These are phyloP conservation scores for Macrostomum cliftonense DNA, from an alignment of 2,888 invertebrate species.

Conservation along the genomic window DNA sequence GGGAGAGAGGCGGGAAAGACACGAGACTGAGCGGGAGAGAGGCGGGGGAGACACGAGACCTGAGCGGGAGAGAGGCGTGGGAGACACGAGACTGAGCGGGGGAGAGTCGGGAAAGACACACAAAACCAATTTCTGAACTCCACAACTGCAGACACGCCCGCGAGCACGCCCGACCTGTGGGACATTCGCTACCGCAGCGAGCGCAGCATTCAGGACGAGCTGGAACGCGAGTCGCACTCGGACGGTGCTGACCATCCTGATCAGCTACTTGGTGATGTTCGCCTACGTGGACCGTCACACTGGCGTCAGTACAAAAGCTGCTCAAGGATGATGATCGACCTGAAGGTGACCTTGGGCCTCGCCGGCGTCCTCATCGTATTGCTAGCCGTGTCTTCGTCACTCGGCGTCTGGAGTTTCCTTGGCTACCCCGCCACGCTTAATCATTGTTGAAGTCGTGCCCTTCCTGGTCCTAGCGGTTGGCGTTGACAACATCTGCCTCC, in stretches of 20 bases:
- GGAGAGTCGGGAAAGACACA: no score
- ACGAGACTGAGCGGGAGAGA: no score
- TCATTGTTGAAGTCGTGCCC: conserved; percentile 83
- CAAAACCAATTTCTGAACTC: no score
- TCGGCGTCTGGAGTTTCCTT: conserved; percentile 66
- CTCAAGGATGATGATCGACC: conserved; percentile 46
- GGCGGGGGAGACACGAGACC: no score
- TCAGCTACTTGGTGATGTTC: conserved; percentile 82
- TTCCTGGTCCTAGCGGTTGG: conserved; percentile 84
- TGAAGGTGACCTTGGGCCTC: conserved; percentile 61
- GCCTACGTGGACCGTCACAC: no score
- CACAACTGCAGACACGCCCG: no score
- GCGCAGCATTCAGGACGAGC: conserved; percentile 81
- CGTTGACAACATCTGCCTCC: conserved; percentile 85
- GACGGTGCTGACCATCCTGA: conserved; percentile 62
- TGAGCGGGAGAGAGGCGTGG: no score
- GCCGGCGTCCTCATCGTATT: conserved; percentile 67
- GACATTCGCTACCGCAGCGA: conserved; percentile 58
- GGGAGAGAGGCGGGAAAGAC: no score
- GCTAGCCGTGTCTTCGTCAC: conserved; percentile 59
- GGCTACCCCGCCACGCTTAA: conserved; percentile 60
- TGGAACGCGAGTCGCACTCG: conserved; percentile 63
- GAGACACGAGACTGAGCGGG: no score
- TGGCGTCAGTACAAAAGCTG: conserved; percentile 51
- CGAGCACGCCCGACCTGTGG: no score